Base-by-base conservation (phyloP, 2,888 invertebrate species). In the Andrena marginata region DNA sequence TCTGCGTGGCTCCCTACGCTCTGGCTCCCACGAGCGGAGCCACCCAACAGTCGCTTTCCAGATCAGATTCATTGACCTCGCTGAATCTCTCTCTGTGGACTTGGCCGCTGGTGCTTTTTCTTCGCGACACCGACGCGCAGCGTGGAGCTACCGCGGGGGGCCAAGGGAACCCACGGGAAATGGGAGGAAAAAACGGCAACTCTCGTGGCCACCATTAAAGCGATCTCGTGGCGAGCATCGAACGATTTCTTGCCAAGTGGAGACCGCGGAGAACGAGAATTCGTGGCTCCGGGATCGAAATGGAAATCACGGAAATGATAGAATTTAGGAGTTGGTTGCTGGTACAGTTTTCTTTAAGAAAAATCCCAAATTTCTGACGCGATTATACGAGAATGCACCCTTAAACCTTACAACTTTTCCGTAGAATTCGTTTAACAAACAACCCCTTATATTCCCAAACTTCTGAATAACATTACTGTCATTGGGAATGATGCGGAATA, bases 61-160 rank as follows among this genome's bases (percentile, higher is more conserved):
- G 88, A 89, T 89, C 89, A 90, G 88, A 89, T 90, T 90, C 89
- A 89, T 89, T 90, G 90, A 89, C 89, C 89, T 83, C 90, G 83
- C 84, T 87, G 89, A 86, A 87, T 88, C 87, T 85, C 82, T 84
- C 80, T 80, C 60, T 54, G 77, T 42, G 72, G 81, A 87, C 80
- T 76, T 78, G 71, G 76, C 69, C 82, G 82, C 31, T 67, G 79
- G 60, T 77, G 68, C 80, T 76, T 81, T 84, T 81, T 83, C 74
- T 74, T 68, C 82, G 65, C 77, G 74, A 71, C 78, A 70, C 42
- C 48, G 33, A 72, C 71, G 65, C 80, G 54, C 59, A 26, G 10
- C 56, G 23, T 23, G 51, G 10, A 42, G 71, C n/a, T 31, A 7
- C 49, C 60, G 10, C 42, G 60, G 33, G 16, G 63, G 42, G 33